These are phyloP conservation scores for Schrankia costaestrigalis DNA, from an alignment of 2,888 invertebrate genomes.

Conservation along the genomic window DNA sequence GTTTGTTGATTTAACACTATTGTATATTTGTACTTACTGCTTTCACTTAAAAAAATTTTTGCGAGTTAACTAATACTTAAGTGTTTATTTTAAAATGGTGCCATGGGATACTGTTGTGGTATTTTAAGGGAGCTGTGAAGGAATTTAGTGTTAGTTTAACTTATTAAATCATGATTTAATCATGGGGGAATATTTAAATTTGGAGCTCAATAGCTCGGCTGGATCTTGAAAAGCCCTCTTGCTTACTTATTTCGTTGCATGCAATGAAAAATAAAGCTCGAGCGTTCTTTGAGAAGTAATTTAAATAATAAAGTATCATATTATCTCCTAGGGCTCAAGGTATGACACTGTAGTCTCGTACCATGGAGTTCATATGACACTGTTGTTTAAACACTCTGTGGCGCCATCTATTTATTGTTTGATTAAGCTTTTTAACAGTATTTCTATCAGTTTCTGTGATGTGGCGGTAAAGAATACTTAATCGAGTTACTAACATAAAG, in stretches of 20 bases:
- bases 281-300: constrained; percentile 1
- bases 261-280: background rate
- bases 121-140: constrained; percentile 4
- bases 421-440: constrained; percentile 13
- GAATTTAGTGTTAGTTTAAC: constrained; percentile 4
- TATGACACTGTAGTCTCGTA: constrained; percentile 9
- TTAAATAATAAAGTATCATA: constrained; percentile 14
- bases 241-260: background rate
- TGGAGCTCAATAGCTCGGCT: background rate
- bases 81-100: constrained; percentile 29
- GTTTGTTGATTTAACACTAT: constrained; percentile 10
- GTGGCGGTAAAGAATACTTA: constrained; percentile 9
- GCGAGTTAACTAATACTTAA: constrained; percentile 15
- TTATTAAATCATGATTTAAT: constrained; percentile 5
- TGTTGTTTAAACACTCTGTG: constrained; percentile 16
- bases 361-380: constrained; percentile 14
- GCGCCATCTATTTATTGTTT: constrained; percentile 26
- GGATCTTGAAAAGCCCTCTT: background rate
- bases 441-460: constrained; percentile 11
- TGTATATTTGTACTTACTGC: constrained; percentile 28
- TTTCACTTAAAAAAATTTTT: constrained; percentile 21
- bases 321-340: constrained; percentile 23
- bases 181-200: background rate
- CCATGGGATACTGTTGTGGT: constrained; percentile 24
- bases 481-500: too few relatives aligned